Percentiles rank a stretch among this genome's conserved stretches.
Evolutionary conservation across 1,140 invertebrate genomes (phyloP).

Genomic region (Scaptomyza montana): DNA sequence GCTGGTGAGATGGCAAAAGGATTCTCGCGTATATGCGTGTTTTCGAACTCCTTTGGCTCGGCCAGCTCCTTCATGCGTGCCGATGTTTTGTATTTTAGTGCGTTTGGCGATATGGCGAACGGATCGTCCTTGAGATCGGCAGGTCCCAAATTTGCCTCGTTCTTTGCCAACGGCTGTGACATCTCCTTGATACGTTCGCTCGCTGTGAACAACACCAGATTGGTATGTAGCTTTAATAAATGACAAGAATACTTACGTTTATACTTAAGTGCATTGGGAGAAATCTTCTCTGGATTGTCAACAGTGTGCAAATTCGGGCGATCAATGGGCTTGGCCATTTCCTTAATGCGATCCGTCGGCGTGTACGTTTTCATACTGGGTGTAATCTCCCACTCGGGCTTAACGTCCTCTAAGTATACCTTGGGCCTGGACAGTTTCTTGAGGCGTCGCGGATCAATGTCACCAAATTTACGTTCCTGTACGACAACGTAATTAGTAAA

Average conservation of each 20-base stretch:
- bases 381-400: conserved; percentile 62
- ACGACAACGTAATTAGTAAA: neutral
- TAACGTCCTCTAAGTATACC: conserved; percentile 36
- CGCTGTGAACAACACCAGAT: conserved; percentile 35
- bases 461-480: conserved; percentile 44
- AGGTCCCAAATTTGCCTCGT: conserved; percentile 54
- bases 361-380: conserved; percentile 45
- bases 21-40: conserved; percentile 75
- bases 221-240: neutral
- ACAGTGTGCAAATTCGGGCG: conserved; percentile 61
- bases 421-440: conserved; percentile 57
- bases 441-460: conserved; percentile 30
- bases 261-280: conserved; percentile 56
- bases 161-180: conserved; percentile 53
- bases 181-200: conserved; percentile 69
- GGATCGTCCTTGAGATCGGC: conserved; percentile 73
- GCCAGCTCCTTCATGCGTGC: conserved; percentile 84
- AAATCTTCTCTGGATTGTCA: conserved; percentile 52
- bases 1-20: conserved; percentile 74
- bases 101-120: conserved; percentile 70
- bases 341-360: conserved; percentile 54
- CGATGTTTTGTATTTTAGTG: conserved; percentile 83
- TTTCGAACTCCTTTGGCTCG: conserved; percentile 83
- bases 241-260: conserved; percentile 52
- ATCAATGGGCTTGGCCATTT: conserved; percentile 38